These are phyloP conservation scores for Indicator maculatus DNA, from an alignment of 2,113 vertebrate species.

Conservation along the genomic window DNA sequence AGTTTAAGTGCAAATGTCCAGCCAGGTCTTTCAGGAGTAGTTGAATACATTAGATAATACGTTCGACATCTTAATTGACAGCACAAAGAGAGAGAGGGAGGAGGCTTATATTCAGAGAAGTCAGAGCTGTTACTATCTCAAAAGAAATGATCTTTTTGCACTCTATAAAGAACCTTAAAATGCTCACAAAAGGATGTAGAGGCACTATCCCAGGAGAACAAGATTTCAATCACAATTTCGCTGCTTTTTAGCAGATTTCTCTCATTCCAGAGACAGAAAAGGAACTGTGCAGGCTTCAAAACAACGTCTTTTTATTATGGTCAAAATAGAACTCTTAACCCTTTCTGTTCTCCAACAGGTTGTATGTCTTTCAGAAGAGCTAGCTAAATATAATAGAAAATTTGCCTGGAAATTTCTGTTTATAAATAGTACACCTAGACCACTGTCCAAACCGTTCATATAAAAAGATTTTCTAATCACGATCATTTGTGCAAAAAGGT, in stretches of 20 bases:
- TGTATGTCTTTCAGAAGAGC: not conserved
- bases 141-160: not conserved
- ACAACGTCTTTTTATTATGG: not conserved
- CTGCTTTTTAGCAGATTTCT: not conserved
- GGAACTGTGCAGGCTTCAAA: not conserved
- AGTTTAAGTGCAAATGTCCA: conserved; percentile 14
- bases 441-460: not conserved
- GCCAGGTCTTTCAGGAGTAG: not conserved
- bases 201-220: not conserved
- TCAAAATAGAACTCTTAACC: not conserved
- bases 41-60: conserved; percentile 6
- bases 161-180: not conserved
- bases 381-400: not conserved
- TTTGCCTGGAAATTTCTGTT: not conserved
- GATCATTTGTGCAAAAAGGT: not conserved
- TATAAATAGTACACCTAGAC: not conserved
- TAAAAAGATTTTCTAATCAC: not conserved
- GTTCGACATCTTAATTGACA: conserved; percentile 16
- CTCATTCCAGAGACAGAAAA: not conserved
- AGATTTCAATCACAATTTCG: not conserved
- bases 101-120: not conserved
- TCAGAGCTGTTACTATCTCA: not conserved
- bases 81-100: not conserved
- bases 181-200: not conserved
- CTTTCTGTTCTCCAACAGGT: not conserved